These are phyloP conservation scores for Arnoldichthys spilopterus DNA, from an alignment of 2,797 vertebrate species.

Conservation along the genomic window DNA sequence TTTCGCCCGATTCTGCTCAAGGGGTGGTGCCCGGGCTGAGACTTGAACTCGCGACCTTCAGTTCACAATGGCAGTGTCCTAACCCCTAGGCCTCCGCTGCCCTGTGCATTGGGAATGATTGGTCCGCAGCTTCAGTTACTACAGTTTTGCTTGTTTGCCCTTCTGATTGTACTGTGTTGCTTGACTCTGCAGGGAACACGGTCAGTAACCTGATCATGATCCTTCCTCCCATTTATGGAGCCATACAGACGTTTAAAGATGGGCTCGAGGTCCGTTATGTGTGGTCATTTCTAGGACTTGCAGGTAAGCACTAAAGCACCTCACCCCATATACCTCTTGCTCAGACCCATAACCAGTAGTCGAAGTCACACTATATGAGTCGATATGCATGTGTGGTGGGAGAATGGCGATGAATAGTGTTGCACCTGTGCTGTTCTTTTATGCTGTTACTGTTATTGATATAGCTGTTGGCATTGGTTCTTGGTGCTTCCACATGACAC, in stretches of 20 bases:
- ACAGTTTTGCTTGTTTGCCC: too few relatives aligned
- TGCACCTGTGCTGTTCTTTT: constrained; percentile 1
- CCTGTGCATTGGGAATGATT: too few relatives aligned
- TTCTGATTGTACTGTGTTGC: constrained; percentile 13
- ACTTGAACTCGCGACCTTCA: too few relatives aligned
- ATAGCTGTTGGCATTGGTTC: constrained; percentile 96
- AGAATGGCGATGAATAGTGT: not conserved
- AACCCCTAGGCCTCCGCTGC: too few relatives aligned
- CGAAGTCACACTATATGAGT: not conserved
- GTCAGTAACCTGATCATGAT: constrained; percentile 99
- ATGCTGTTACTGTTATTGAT: constrained; percentile 55
- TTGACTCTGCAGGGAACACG: constrained; percentile 90
- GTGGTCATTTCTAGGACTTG: constrained; percentile 91
- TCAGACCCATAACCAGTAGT: not conserved
- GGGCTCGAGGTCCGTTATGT: constrained; percentile 92
- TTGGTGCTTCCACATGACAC: constrained; percentile 99
- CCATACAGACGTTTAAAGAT: constrained; percentile 87
- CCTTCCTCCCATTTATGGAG: constrained; percentile 93
- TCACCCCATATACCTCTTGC: not conserved
- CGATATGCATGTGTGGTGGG: not conserved
- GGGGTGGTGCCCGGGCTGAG: too few relatives aligned
- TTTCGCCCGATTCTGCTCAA: too few relatives aligned
- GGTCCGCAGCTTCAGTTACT: too few relatives aligned
- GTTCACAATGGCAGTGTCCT: too few relatives aligned
- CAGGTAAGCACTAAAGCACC: constrained; percentile 76